Conservation (phyloP, 1,140 invertebrate species). For the Dendroctonus valens region DNA sequence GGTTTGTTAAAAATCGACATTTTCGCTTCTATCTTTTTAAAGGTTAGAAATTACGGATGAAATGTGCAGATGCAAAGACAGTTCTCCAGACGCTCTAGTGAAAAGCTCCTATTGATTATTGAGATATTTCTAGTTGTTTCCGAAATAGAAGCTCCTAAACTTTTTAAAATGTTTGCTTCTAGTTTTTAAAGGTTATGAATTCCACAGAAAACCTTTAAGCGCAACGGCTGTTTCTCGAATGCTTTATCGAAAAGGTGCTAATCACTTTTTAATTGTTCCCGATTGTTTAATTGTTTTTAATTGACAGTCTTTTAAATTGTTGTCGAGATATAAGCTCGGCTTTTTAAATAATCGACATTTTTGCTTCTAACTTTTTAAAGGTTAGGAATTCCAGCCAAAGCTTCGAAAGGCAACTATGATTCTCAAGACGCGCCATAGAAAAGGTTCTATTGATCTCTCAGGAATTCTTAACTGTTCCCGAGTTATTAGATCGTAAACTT, state of each 20-base stretch:
- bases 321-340: background rate
- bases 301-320: background rate
- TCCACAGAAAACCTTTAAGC: background rate
- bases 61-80: background rate
- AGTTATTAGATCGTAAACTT: too few species aligned
- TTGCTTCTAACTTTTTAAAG: too few species aligned
- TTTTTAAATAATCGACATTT: background rate
- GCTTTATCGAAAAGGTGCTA: background rate
- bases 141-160: background rate
- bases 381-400: too few species aligned
- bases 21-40: too few species aligned
- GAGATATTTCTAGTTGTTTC: background rate
- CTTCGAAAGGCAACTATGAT: too few species aligned
- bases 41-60: too few species aligned
- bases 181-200: background rate
- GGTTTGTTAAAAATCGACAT: too few species aligned
- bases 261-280: background rate
- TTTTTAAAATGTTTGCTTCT: background rate
- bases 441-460: too few species aligned
- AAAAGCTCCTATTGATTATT: too few species aligned
- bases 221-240: too few species aligned
- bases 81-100: background rate
- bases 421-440: too few species aligned
- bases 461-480: too few species aligned
- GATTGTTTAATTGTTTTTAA: background rate